Conservation (phyloP, 2,888 invertebrate species). For the Leptodirus hochenwartii region DNA sequence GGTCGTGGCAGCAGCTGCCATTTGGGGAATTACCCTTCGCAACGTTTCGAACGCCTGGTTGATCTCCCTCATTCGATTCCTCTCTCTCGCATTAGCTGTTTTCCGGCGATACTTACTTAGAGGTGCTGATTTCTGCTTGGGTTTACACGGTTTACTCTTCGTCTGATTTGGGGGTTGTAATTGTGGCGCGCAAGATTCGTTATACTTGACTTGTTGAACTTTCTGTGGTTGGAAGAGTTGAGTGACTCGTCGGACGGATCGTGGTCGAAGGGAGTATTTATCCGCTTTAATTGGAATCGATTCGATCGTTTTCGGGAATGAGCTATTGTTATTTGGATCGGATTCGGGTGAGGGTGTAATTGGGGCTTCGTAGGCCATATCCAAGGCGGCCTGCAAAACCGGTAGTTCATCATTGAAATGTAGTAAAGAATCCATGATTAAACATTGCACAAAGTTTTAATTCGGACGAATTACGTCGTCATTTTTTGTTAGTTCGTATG, state of each 20-base stretch:
- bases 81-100: constrained; percentile 77
- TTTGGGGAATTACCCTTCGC: constrained; percentile 54
- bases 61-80: constrained; percentile 77
- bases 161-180: too few relatives aligned
- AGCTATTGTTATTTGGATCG: constrained; percentile 26
- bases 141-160: constrained; percentile 19
- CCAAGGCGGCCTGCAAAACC: too few relatives aligned
- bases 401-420: too few relatives aligned
- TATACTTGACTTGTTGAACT: constrained; percentile 6
- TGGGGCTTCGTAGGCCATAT: constrained; percentile 10
- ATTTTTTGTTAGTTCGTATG: constrained; percentile 2
- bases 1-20: constrained; percentile 16
- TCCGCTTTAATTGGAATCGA: constrained; percentile 24
- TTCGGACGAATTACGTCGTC: constrained; percentile 1
- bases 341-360: constrained; percentile 13
- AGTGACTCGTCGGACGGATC: constrained; percentile 39
- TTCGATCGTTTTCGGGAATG: constrained; percentile 14
- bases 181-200: too few relatives aligned
- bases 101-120: constrained; percentile 78
- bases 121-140: constrained; percentile 49
- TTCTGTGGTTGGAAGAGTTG: too few relatives aligned
- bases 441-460: constrained; percentile 3
- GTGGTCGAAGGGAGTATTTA: constrained; percentile 49
- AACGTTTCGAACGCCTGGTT: constrained; percentile 76
- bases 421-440: constrained; percentile 19